Conservation (phyloP, 2,888 invertebrate species). For the Athetis lepigone region DNA sequence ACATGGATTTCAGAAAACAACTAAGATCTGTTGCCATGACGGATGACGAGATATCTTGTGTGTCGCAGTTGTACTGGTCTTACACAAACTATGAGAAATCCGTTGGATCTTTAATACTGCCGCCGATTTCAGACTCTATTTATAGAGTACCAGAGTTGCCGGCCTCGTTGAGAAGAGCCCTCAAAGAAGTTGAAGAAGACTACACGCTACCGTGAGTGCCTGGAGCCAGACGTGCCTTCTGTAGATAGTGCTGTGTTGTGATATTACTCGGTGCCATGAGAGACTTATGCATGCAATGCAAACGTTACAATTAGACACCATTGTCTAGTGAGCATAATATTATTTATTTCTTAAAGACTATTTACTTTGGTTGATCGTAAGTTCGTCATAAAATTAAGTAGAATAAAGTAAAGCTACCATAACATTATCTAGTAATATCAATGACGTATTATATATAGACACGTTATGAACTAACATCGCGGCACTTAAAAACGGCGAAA, state of each 20-base stretch:
- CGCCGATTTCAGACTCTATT: constrained; percentile 84
- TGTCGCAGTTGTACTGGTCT: constrained; percentile 81
- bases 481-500: no score
- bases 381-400: constrained; percentile 52
- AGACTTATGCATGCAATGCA: constrained; percentile 64
- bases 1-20: constrained; percentile 80
- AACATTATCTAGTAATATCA: constrained; percentile 49
- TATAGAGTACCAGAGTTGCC: constrained; percentile 83
- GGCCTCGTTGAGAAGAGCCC: constrained; percentile 74
- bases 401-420: constrained; percentile 47
- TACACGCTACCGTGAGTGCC: constrained; percentile 66
- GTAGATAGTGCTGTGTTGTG: constrained; percentile 63
- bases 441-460: no score
- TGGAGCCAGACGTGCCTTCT: constrained; percentile 62
- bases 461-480: no score
- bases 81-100: constrained; percentile 82
- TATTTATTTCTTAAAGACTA: constrained; percentile 59
- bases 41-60: constrained; percentile 80
- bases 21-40: constrained; percentile 80
- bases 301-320: constrained; percentile 42
- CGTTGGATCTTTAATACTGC: constrained; percentile 77
- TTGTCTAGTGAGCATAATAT: constrained; percentile 51
- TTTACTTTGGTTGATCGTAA: constrained; percentile 62
- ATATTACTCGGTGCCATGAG: constrained; percentile 75
- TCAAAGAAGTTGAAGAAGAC: constrained; percentile 77